These are phyloP conservation scores for Apis cerana DNA, from an alignment of 1,140 invertebrate genomes.

Conservation along the genomic window DNA sequence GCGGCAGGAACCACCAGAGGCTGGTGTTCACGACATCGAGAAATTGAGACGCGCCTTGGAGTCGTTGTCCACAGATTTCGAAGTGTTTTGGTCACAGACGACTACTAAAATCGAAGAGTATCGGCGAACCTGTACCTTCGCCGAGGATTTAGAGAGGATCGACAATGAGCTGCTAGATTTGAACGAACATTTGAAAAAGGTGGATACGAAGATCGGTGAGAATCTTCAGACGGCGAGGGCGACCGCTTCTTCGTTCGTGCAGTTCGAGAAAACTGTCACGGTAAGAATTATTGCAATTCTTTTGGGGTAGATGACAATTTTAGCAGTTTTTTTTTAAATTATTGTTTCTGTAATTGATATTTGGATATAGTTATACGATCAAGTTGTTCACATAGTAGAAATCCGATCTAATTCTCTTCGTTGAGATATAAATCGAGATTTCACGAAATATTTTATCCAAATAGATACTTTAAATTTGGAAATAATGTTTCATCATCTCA, in stretches of 20 bases:
- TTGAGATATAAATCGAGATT: no score
- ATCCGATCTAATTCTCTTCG: no score
- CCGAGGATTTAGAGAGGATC: slow-evolving; percentile 87
- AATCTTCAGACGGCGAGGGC: slow-evolving; percentile 86
- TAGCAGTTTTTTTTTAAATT: neutral
- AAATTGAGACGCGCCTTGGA: slow-evolving; percentile 85
- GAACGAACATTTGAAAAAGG: slow-evolving; percentile 69
- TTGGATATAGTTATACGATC: no score
- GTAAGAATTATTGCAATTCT: slow-evolving; percentile 78
- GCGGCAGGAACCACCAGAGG: slow-evolving; percentile 86
- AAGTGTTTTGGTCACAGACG: slow-evolving; percentile 84
- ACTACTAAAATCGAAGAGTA: slow-evolving; percentile 85
- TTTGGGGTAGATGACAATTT: neutral
- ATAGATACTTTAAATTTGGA: no score
- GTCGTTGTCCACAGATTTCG: slow-evolving; percentile 81
- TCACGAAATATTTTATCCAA: no score
- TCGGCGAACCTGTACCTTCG: slow-evolving; percentile 86
- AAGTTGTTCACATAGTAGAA: no score
- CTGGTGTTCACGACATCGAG: slow-evolving; percentile 86
- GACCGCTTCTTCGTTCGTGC: slow-evolving; percentile 87
- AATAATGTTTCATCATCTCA: no score
- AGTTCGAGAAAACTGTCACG: slow-evolving; percentile 91
- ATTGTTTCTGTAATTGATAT: no score
- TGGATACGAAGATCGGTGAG: slow-evolving; percentile 82
- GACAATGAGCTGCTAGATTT: slow-evolving; percentile 81